These are phyloP conservation scores for Microplitis deprimator DNA, from an alignment of 2,888 invertebrate genomes.

Conservation along the genomic window DNA sequence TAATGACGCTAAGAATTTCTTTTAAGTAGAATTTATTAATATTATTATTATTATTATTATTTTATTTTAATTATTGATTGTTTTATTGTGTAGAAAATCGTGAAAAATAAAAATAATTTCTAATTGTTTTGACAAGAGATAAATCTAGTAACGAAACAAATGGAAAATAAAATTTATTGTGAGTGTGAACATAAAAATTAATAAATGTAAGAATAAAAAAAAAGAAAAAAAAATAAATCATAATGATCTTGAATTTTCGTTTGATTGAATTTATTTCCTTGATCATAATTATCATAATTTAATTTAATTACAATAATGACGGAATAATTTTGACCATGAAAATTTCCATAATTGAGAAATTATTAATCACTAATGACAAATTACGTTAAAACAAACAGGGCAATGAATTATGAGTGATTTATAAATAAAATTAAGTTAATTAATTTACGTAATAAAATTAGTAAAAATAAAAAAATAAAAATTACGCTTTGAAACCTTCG, in stretches of 20 bases:
- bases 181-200: background rate
- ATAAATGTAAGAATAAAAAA: background rate
- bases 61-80: background rate
- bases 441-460: too few species aligned
- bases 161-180: background rate
- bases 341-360: background rate
- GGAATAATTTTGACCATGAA: background rate
- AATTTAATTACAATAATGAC: background rate
- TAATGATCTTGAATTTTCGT: background rate
- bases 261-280: background rate
- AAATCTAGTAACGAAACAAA: background rate
- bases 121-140: background rate
- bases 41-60: conserved; percentile 9
- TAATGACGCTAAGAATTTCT: conserved; percentile 6
- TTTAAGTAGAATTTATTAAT: conserved; percentile 7
- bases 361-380: background rate
- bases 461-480: background rate
- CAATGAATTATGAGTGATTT: background rate
- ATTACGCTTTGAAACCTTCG: too few species aligned
- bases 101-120: background rate
- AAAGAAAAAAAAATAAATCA: background rate
- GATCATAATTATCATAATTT: background rate
- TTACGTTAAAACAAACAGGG: background rate
- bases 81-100: background rate
- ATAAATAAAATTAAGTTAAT: background rate